phyloP scores from a whole-genome alignment of 2,888 invertebrate genomes.

The Diarsia rubi region DNA sequence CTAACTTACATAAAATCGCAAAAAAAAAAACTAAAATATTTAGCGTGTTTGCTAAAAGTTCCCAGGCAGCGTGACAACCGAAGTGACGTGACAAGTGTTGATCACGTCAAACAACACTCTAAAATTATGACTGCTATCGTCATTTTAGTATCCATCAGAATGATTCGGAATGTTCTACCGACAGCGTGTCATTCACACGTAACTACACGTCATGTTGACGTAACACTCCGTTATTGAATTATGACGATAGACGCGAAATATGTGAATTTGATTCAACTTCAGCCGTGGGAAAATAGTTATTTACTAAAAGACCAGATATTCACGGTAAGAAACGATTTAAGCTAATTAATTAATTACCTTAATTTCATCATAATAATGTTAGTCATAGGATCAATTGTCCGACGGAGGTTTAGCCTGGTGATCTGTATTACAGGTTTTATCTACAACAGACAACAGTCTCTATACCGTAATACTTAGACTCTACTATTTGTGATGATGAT shows the following conservation, averaged over 20 bases:
- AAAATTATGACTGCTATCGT: conserved; percentile 23
- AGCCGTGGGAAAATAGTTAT: not conserved
- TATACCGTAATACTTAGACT: too few species aligned
- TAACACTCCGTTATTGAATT: conserved; percentile 23
- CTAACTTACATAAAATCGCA: not conserved
- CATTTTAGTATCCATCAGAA: conserved; percentile 24
- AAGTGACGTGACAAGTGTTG: not conserved
- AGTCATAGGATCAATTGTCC: too few species aligned
- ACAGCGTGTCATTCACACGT: conserved; percentile 45
- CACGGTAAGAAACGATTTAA: not conserved
- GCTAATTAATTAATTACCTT: too few species aligned
- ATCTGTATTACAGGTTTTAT: too few species aligned
- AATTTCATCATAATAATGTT: too few species aligned
- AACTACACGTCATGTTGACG: conserved; percentile 18
- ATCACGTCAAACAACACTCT: conserved; percentile 33
- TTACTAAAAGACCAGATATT: not conserved
- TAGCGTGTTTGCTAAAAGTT: not conserved
- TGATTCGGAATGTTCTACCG: conserved; percentile 35
- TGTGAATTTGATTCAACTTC: not conserved
- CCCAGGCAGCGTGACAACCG: conserved; percentile 13
- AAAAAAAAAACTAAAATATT: not conserved
- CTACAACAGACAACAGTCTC: too few species aligned
- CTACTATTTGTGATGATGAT: too few species aligned
- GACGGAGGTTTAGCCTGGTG: too few species aligned
- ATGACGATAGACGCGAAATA: not conserved